Conservation (phyloP, 2,888 invertebrate genomes). For the Aphodius granarius region DNA sequence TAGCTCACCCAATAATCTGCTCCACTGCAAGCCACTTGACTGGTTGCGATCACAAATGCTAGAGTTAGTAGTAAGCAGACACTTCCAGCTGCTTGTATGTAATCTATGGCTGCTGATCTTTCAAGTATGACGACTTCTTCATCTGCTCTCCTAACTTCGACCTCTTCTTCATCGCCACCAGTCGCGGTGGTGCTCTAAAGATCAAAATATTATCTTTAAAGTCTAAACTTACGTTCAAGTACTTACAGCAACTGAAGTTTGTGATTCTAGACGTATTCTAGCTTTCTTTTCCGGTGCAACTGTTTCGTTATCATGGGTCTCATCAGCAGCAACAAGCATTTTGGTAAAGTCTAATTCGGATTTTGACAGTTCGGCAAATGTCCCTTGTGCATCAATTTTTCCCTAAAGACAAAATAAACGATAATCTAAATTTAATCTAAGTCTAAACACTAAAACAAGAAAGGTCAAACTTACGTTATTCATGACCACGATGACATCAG, state of each 20-base stretch:
- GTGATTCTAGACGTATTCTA: slow-evolving; percentile 32
- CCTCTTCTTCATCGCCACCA: slow-evolving; percentile 31
- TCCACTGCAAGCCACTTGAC: slow-evolving; percentile 31
- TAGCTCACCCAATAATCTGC: slow-evolving; percentile 35
- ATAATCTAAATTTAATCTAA: background rate
- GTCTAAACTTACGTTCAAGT: background rate
- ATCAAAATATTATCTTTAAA: slow-evolving; percentile 6
- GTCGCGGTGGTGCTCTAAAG: slow-evolving; percentile 34
- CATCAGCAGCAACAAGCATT: slow-evolving; percentile 40
- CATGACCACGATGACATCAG: slow-evolving; percentile 59
- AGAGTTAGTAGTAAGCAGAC: slow-evolving; percentile 28
- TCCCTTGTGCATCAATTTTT: slow-evolving; percentile 60
- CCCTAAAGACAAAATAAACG: slow-evolving; percentile 52
- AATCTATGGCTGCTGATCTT: slow-evolving; percentile 28
- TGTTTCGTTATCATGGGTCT: slow-evolving; percentile 44
- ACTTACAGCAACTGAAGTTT: slow-evolving; percentile 34
- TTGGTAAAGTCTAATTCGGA: slow-evolving; percentile 66
- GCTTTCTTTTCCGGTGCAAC: slow-evolving; percentile 17
- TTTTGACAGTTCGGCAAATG: slow-evolving; percentile 59
- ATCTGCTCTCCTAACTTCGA: slow-evolving; percentile 33
- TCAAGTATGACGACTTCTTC: slow-evolving; percentile 31
- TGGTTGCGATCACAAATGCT: slow-evolving; percentile 21
- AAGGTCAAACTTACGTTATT: slow-evolving; percentile 57
- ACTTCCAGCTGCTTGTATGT: slow-evolving; percentile 33
- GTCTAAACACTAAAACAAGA: too few species aligned